Evolutionary conservation across 2,797 vertebrate species (phyloP).

Genomic region (Columba guinea): DNA sequence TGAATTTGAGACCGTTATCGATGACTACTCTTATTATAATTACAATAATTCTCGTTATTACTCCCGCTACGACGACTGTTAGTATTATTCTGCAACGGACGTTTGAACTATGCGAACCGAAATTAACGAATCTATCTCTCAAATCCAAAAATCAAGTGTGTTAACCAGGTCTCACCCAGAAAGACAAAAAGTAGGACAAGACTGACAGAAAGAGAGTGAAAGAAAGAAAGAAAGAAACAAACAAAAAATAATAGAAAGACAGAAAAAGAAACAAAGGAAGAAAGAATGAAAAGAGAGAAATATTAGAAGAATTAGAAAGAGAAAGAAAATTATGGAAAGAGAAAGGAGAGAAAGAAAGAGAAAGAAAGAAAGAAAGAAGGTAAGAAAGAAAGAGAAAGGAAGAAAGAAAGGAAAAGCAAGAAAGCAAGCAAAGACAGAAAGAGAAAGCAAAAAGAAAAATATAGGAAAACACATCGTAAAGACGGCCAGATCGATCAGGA

Average conservation of each 20-base stretch:
- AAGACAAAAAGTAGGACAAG: not conserved
- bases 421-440: not conserved
- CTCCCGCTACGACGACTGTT: not conserved
- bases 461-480: not conserved
- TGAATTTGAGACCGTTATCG: not conserved
- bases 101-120: not conserved
- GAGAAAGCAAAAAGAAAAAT: not conserved
- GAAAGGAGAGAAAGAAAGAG: too few relatives aligned
- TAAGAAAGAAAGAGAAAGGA: accelerated
- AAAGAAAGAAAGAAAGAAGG: not conserved
- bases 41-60: not conserved
- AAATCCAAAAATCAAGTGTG: not conserved
- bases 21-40: not conserved
- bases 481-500: too few relatives aligned
- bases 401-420: not conserved
- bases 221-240: not conserved
- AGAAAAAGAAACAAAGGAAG: too few relatives aligned
- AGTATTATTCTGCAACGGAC: not conserved
- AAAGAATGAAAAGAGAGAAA: not conserved
- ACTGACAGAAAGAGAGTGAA: not conserved
- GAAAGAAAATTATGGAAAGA: too few relatives aligned
- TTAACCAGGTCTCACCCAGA: not conserved
- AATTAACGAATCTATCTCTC: slow-evolving; percentile 6
- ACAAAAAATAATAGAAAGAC: not conserved
- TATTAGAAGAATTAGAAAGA: too few relatives aligned